Conservation (phyloP, 2,797 vertebrate genomes). For the Enteromius radiatus region DNA sequence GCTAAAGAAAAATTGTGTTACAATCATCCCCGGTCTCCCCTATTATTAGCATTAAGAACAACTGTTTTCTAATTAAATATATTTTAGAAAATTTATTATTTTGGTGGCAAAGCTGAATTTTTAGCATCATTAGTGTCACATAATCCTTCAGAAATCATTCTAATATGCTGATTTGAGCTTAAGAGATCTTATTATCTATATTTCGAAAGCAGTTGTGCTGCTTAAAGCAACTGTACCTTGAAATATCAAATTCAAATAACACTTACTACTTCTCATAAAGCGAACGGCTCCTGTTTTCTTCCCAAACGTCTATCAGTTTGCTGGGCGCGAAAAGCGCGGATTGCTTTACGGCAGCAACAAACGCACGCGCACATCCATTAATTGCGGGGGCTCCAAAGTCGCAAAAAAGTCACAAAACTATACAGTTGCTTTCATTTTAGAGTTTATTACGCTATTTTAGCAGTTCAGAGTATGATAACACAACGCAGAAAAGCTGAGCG, state of each 20-base stretch:
- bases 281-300: not conserved
- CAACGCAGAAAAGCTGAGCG: too few species aligned
- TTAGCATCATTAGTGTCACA: not conserved
- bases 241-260: not conserved
- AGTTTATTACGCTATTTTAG: too few species aligned
- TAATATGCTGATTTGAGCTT: too few species aligned
- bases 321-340: not conserved
- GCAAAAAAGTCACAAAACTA: not conserved
- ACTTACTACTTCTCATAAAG: not conserved
- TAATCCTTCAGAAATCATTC: not conserved
- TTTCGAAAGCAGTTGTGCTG: not conserved
- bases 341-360: not conserved
- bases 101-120: not conserved
- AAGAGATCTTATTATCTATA: not conserved
- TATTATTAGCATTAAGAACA: not conserved
- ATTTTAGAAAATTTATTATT: not conserved
- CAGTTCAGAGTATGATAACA: too few species aligned
- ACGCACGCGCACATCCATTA: not conserved
- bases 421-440: not conserved
- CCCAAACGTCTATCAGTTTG: too few species aligned
- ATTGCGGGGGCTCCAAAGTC: not conserved
- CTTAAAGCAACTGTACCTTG: not conserved
- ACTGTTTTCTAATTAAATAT: not conserved
- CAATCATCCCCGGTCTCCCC: too few species aligned
- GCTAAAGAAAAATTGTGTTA: too few species aligned